Evolutionary conservation across 2,113 vertebrate species (phyloP), one percentile per base, ranked within the genome.

Genomic region (Dicerorhinus sumatrensis): DNA sequence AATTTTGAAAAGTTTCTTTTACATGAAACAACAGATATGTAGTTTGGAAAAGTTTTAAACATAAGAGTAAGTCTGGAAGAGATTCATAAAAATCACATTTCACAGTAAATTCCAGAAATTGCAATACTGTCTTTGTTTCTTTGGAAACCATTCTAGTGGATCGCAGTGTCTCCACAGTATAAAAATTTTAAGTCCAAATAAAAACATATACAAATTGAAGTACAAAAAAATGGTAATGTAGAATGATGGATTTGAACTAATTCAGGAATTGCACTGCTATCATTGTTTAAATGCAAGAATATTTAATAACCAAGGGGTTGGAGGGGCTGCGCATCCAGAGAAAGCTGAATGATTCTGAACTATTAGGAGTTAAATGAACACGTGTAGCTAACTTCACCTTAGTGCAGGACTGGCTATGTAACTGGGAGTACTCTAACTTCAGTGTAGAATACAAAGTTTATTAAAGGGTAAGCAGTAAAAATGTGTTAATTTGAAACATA

Each of bases 371-470:
- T 90, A 84, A 95, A 51, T 69, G 80, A 95, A 51, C 13, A 0
- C 36, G 23, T 84, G 5, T 76, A 31, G 56, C n/a, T 0, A 0
- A 89, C 27, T 91, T 82, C 58, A 65, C 8, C 36, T 65, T 73
- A 82, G 54, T 81, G 54, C 42, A 18, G 27, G 33, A 73, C 46
- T 33, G 56, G 27, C n/a, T 81, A 6, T 82, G 27, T 54, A 42
- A 81, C 85, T 94, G 11, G 67, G 33, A 65, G 27, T 65, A n/a
- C 85, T 89, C 69, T 56, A 89, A 54, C 85, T 95, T 65, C 46
- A 67, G 3, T 76, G 69, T 73, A 36, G 69, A 83, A 63, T 73
- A 63, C 42, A 92, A 51, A 14, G 5, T 90, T 90, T 77, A 25
- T 67, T 95, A 58, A 90, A 84, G 21, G 18, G 58, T 75, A 58